Conservation (phyloP, 2,797 vertebrate genomes). For the Rhinophrynus dorsalis region DNA sequence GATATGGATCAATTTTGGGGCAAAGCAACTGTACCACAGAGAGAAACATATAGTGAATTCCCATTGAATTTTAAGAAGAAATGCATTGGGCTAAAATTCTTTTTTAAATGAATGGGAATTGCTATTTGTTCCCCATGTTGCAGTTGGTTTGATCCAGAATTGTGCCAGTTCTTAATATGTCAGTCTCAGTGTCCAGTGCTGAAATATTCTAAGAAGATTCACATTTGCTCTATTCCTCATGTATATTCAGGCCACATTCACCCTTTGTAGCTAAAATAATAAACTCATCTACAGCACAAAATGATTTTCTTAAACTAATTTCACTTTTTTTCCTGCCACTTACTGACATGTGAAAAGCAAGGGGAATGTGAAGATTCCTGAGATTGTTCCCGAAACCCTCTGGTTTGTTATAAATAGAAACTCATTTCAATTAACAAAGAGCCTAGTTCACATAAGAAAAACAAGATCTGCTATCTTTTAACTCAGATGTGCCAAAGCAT, state of each 20-base stretch:
- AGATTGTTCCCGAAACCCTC: background rate
- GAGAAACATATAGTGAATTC: too few relatives aligned
- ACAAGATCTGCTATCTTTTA: background rate
- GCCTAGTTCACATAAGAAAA: background rate
- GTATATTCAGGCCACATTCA: slow-evolving; percentile 62
- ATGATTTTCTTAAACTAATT: slow-evolving; percentile 60
- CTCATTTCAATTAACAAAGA: slow-evolving; percentile 4
- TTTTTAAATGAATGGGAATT: too few relatives aligned
- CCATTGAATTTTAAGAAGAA: too few relatives aligned
- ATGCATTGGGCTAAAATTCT: too few relatives aligned
- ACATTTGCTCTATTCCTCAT: slow-evolving; percentile 55
- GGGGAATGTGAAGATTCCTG: slow-evolving; percentile 44
- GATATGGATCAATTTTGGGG: too few relatives aligned
- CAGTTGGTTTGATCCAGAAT: too few relatives aligned
- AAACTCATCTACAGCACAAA: slow-evolving; percentile 63
- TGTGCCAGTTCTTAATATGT: too few relatives aligned
- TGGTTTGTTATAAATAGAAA: slow-evolving; percentile 22
- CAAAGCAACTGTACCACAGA: too few relatives aligned
- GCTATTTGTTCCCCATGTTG: too few relatives aligned
- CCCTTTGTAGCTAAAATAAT: slow-evolving; percentile 65
- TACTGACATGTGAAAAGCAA: slow-evolving; percentile 65
- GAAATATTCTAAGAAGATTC: slow-evolving; percentile 60
- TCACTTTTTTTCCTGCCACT: slow-evolving; percentile 58
- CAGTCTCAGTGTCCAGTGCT: too few relatives aligned
- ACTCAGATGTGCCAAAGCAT: background rate